Evolutionary conservation across 2,888 invertebrate species (phyloP).

Genomic region (Tiliacea citrago): DNA sequence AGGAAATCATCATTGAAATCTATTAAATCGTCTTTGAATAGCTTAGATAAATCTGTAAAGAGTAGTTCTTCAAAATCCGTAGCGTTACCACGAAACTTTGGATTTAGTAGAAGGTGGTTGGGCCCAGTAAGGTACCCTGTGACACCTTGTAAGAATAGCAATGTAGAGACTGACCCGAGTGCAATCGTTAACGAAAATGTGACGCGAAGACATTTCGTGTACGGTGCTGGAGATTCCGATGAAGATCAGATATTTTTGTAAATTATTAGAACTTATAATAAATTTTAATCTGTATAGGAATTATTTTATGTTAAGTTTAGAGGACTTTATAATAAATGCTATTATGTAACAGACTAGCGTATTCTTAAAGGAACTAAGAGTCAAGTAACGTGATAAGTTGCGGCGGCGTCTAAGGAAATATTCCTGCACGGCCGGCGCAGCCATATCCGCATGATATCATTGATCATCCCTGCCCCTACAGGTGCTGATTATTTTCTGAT

Average conservation of each 20-base stretch:
- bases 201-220: conserved; percentile 85
- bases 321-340: conserved; percentile 67
- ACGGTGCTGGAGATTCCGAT: conserved; percentile 90
- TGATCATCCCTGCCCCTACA: background rate
- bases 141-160: conserved; percentile 91
- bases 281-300: conserved; percentile 37
- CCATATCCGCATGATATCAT: background rate
- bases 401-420: too few species aligned
- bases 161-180: conserved; percentile 72
- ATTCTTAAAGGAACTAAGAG: background rate
- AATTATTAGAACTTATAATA: conserved; percentile 56
- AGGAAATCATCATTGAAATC: conserved; percentile 84
- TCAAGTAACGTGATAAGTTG: background rate
- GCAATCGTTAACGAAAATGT: conserved; percentile 82
- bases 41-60: conserved; percentile 81
- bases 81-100: conserved; percentile 91
- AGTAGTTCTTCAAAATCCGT: conserved; percentile 84
- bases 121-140: conserved; percentile 92
- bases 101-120: conserved; percentile 91
- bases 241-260: conserved; percentile 93
- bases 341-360: conserved; percentile 36
- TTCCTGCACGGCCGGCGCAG: background rate
- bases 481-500: background rate
- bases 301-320: conserved; percentile 64
- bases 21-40: conserved; percentile 84